Evolutionary conservation across 1,140 invertebrate species (phyloP), one percentile per base, ranked within the genome.

Genomic region (Macrocentrus cingulum): DNA sequence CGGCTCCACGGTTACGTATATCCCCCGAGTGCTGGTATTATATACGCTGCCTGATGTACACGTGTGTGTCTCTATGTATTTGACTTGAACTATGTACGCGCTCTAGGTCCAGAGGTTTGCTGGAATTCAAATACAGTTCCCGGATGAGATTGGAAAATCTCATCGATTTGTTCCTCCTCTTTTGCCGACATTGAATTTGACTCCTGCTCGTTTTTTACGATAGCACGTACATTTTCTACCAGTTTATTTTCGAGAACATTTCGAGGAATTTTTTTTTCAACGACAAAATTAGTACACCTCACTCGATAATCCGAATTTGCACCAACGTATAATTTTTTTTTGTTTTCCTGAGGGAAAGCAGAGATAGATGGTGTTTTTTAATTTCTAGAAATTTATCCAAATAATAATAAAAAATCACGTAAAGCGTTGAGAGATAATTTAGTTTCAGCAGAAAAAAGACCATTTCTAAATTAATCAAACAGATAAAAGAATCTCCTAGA

Each of bases 91-190:
- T 29, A 29, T 29, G n/a, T n/a, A n/a, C n/a, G 29, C 29, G 23
- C 46, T 23, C 46, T 32, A 18, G 41, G 41, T 42, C 29, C 46
- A 49, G 11, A 13, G 34, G 20, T 36, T 11, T 23, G 58, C 60
- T 57, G 64, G 63, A 73, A 71, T 73, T 71, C 65, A 68, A 72
- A 74, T 67, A 72, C 67, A 69, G 66, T 66, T n/a, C 60, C 52
- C 32, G 42, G 39, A 25, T 63, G 67, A 71, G 68, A 75, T 76
- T 74, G 71, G 69, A 72, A 74, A 76, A 76, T 75, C 68, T 63
- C 56, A 74, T 74, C 71, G 69, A 71, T 72, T 66, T 56, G 32
- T 52, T 49, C 52, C 25, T 25, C 59, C 50, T 42, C 56, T 41
- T 42, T 58, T 25, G 49, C 46, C 13, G 3, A 37, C 45, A n/a